A percentile compares a stretch with the other conserved stretches of the same genome.
phyloP scores from a whole-genome alignment of 2,113 vertebrate species.

The Sceloporus tristichus region DNA sequence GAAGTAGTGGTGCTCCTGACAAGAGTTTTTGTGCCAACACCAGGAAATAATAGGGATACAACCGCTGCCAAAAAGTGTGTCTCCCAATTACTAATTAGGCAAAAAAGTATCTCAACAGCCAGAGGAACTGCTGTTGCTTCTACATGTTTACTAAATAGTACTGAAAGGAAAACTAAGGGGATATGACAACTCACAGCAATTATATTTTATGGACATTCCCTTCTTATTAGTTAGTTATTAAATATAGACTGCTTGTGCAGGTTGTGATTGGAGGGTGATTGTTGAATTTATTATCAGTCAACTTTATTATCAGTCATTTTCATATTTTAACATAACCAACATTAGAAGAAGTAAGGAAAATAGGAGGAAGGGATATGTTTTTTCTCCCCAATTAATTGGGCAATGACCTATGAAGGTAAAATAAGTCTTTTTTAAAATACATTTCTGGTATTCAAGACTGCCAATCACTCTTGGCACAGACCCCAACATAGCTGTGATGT shows the following conservation, averaged over 20 bases:
- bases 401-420: conserved; percentile 51
- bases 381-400: conserved; percentile 25
- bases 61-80: conserved; percentile 80
- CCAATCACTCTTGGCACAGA: conserved; percentile 69
- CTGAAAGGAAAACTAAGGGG: conserved; percentile 54
- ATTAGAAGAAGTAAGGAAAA: background rate
- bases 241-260: background rate
- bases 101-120: conserved; percentile 70
- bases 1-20: conserved; percentile 73
- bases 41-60: conserved; percentile 78
- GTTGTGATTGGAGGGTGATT: conserved; percentile 21
- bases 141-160: conserved; percentile 71
- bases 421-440: conserved; percentile 23
- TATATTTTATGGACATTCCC: conserved; percentile 31
- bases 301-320: conserved; percentile 26
- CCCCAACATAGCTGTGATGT: conserved; percentile 67
- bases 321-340: conserved; percentile 41
- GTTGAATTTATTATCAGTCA: conserved; percentile 23
- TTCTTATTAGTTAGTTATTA: conserved; percentile 37
- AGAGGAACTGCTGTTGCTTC: conserved; percentile 63
- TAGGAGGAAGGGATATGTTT: background rate
- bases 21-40: conserved; percentile 74
- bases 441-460: conserved; percentile 63
- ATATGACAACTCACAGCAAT: conserved; percentile 50
- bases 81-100: conserved; percentile 81